Evolutionary conservation across 2,888 invertebrate species (phyloP).

Genomic region (Homarus gammarus): DNA sequence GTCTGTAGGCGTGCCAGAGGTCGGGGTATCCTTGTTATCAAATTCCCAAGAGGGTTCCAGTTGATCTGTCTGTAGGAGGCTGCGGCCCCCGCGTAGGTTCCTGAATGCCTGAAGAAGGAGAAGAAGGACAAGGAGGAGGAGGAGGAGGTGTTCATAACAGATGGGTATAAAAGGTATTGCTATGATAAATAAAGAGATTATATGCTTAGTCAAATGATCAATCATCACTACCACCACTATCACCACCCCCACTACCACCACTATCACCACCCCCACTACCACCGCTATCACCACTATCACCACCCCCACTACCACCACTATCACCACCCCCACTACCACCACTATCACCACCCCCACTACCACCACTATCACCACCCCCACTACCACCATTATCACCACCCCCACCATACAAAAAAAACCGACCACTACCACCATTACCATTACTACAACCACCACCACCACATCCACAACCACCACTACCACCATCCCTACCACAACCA

Average conservation of each 20-base stretch:
- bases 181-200: too few species aligned
- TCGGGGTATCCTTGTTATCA: constrained; percentile 30
- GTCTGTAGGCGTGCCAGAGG: constrained; percentile 49
- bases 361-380: not conserved
- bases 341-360: not conserved
- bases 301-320: not conserved
- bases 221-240: not conserved
- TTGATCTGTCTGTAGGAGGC: constrained; percentile 40
- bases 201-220: too few species aligned
- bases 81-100: constrained; percentile 37
- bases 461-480: not conserved
- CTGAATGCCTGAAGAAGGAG: constrained; percentile 31
- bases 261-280: too few species aligned
- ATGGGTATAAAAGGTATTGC: not conserved
- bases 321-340: not conserved
- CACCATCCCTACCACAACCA: not conserved
- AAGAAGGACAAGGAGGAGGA: not conserved
- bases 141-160: too few species aligned
- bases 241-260: not conserved
- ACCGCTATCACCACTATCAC: too few species aligned
- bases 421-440: too few species aligned
- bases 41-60: constrained; percentile 18
- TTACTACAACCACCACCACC: not conserved
- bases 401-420: not conserved
- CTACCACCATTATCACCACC: too few species aligned